A percentile compares a stretch with the other conserved stretches of the same genome.
phyloP scores from a whole-genome alignment of 2,113 vertebrate genomes.

The Progne subis region DNA sequence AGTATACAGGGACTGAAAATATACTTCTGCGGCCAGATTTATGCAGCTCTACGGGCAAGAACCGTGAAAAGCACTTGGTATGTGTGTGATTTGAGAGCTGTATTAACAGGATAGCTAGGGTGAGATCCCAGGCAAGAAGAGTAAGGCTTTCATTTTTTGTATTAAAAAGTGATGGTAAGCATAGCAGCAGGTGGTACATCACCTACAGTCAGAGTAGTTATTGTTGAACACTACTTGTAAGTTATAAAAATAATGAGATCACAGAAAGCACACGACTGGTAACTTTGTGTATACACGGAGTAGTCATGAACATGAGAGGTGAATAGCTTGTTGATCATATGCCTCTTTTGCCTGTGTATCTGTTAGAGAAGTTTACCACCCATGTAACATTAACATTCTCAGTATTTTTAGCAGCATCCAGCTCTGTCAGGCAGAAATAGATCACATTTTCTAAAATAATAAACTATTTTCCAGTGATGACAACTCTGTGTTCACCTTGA shows the following conservation, averaged over 20 bases:
- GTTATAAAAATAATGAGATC: background rate
- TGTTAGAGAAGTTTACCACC: background rate
- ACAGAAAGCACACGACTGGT: accelerated
- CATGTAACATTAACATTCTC: background rate
- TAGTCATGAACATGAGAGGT: background rate
- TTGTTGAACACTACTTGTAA: background rate
- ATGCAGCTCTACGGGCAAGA: background rate
- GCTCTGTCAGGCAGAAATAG: background rate
- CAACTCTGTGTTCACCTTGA: background rate
- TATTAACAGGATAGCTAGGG: background rate
- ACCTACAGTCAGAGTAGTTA: background rate
- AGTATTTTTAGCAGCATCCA: background rate
- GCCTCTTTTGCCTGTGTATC: background rate
- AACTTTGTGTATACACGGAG: background rate
- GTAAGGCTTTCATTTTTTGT: background rate
- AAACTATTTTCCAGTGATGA: background rate
- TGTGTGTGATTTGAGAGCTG: background rate
- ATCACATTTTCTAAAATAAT: background rate
- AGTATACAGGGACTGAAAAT: background rate
- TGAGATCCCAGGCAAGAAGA: background rate
- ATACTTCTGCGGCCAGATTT: background rate
- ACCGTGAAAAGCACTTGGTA: background rate
- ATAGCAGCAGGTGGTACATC: background rate
- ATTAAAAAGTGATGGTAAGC: background rate
- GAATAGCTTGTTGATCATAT: background rate